Percentiles rank a stretch among this genome's conserved stretches.
These are phyloP conservation scores for Cylas formicarius DNA, from an alignment of 1,140 invertebrate genomes.

Conservation along the genomic window DNA sequence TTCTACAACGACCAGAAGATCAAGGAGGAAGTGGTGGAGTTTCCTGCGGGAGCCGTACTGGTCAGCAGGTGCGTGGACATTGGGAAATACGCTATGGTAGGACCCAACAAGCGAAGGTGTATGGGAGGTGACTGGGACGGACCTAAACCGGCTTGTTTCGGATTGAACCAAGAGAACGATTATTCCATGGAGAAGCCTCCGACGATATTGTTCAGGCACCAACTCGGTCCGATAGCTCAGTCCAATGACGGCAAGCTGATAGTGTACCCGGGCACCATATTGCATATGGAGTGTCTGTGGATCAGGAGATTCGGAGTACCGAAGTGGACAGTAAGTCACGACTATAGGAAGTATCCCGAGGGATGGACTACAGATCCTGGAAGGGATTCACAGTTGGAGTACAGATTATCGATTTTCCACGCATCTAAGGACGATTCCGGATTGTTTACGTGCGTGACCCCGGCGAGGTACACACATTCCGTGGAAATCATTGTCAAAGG, in stretches of 20 bases:
- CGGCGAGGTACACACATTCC: constrained; percentile 68
- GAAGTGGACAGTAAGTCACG: constrained; percentile 71
- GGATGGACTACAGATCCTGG: constrained; percentile 77
- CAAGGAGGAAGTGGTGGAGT: constrained; percentile 65
- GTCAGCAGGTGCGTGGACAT: constrained; percentile 70
- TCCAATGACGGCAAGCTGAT: constrained; percentile 77
- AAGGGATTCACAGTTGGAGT: constrained; percentile 70
- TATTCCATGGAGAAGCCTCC: constrained; percentile 81
- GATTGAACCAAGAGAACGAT: constrained; percentile 76
- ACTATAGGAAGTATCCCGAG: constrained; percentile 67
- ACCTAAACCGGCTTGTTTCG: constrained; percentile 66
- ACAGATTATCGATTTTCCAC: constrained; percentile 70
- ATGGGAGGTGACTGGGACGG: constrained; percentile 72
- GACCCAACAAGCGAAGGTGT: constrained; percentile 55
- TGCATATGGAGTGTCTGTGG: constrained; percentile 84
- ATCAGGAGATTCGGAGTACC: constrained; percentile 75
- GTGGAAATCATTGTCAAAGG: constrained; percentile 73
- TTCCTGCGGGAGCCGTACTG: constrained; percentile 64
- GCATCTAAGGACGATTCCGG: constrained; percentile 74
- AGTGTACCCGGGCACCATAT: constrained; percentile 73
- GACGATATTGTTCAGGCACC: constrained; percentile 74
- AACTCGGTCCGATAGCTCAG: constrained; percentile 74
- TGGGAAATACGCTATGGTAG: constrained; percentile 53
- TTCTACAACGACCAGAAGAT: constrained; percentile 73
- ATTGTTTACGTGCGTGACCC: constrained; percentile 72